Conservation (phyloP, 2,888 invertebrate species). For the Aelia acuminata region DNA sequence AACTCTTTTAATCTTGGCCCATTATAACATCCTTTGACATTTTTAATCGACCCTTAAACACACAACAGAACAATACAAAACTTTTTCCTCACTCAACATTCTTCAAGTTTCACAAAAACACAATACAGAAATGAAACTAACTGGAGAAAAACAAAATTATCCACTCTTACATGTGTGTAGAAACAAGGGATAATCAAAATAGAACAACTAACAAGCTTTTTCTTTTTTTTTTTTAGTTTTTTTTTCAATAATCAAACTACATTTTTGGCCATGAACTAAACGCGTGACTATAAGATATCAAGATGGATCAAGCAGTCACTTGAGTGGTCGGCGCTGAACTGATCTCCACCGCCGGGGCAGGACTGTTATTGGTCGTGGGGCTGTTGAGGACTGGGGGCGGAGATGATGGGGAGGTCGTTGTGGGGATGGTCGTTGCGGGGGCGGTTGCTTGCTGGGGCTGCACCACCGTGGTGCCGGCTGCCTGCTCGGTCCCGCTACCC, state of each 20-base stretch:
- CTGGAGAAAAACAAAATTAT: conserved; percentile 52
- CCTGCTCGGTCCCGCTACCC: conserved; percentile 70
- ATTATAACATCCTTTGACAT: conserved; percentile 49
- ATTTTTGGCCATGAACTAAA: conserved; percentile 19
- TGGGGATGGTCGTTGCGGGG: neutral
- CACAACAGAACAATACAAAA: conserved; percentile 54
- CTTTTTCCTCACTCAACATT: conserved; percentile 50
- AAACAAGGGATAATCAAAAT: conserved; percentile 54
- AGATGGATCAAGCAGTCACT: conserved; percentile 16
- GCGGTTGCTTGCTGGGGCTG: neutral
- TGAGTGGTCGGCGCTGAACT: neutral
- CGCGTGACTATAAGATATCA: neutral
- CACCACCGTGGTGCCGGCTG: conserved; percentile 65
- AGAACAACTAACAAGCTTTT: conserved; percentile 32
- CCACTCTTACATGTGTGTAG: conserved; percentile 50
- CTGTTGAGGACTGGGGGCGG: conserved; percentile 2
- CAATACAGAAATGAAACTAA: conserved; percentile 49
- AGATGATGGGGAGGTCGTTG: neutral
- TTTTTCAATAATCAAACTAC: conserved; percentile 20
- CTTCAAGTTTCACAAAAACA: conserved; percentile 25
- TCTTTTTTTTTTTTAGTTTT: neutral
- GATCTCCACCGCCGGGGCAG: conserved; percentile 12
- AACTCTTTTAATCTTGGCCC: conserved; percentile 51
- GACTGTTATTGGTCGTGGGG: conserved; percentile 7
- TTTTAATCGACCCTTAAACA: conserved; percentile 55